Evolutionary conservation across 2,888 invertebrate genomes (phyloP), one percentile per base, ranked within the genome.

Genomic region (Drosophila sordidapex): DNA sequence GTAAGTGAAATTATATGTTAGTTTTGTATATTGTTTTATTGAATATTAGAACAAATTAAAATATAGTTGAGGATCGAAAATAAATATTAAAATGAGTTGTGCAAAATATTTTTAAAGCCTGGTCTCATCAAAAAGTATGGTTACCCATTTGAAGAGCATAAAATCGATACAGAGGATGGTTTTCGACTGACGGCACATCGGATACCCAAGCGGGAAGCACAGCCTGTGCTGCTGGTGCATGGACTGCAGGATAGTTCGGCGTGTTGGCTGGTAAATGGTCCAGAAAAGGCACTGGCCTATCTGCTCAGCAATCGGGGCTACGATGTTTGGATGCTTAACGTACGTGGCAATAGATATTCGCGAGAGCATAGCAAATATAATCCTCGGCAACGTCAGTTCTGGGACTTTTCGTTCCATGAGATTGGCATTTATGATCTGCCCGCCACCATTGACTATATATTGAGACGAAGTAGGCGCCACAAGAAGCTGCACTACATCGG

Each of bases 161-260:
- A 86, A 1, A 94, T 96, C 0, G 93, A 93, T 18, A 97, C 98
- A 0, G 87, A 93, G 13, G 98, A 98, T 93, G 96, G 96, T 0
- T 98, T 97, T 87, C 94, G 96, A 10, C 92, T 98, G 69, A 93
- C 94, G 51, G 82, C 97, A 86, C 96, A 97, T 89, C 94, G 97
- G 38, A 96, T 98, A 54, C 94, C 95, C 0, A 88, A 74, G 13
- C 82, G 82, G 0, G 84, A 83, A 0, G 94, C 94, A 13, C 94
- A 94, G 1, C 94, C 94, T 1, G 94, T 95, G 0, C 93, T 96
- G 27, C 53, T 96, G 56, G 94, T 95, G 93, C 96, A 96, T 77
- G 96, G 98, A 0, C 91, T 98, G 0, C 86, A 96, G 25, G 95
- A 95, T 27, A 95, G 95, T 25, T 96, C 97, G 0, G 94, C 95